phyloP scores from a whole-genome alignment of 2,113 vertebrate genomes.

The Neolamprologus variostigma region DNA sequence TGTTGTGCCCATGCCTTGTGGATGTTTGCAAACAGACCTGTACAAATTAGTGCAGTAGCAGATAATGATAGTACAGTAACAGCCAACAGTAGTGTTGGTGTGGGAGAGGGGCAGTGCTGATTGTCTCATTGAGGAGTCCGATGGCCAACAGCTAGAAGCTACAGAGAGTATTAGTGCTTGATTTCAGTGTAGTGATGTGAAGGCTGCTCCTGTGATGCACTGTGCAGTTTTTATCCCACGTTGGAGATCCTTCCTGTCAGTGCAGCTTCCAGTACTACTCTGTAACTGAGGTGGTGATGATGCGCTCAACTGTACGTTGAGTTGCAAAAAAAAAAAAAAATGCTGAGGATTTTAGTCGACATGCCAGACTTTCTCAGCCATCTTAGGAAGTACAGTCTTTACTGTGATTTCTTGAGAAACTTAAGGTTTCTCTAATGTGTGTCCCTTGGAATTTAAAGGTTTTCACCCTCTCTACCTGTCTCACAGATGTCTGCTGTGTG shows the following conservation, averaged over 20 bases:
- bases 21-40: neutral
- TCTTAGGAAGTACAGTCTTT: neutral
- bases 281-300: neutral
- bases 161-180: neutral
- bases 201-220: neutral
- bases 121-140: neutral
- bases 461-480: neutral
- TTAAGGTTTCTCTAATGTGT: neutral
- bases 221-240: neutral
- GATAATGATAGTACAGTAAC: neutral
- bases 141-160: neutral
- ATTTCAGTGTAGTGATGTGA: neutral
- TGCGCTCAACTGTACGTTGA: accelerated
- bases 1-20: neutral
- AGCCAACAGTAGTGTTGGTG: neutral
- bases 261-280: neutral
- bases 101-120: neutral
- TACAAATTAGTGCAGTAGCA: neutral
- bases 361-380: neutral
- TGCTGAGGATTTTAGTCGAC: neutral
- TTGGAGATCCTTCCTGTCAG: neutral
- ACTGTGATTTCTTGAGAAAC: neutral
- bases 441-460: neutral
- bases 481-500: neutral
- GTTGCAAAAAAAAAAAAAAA: neutral